Conservation (phyloP, 2,888 invertebrate genomes). For the Philaethria dido region DNA sequence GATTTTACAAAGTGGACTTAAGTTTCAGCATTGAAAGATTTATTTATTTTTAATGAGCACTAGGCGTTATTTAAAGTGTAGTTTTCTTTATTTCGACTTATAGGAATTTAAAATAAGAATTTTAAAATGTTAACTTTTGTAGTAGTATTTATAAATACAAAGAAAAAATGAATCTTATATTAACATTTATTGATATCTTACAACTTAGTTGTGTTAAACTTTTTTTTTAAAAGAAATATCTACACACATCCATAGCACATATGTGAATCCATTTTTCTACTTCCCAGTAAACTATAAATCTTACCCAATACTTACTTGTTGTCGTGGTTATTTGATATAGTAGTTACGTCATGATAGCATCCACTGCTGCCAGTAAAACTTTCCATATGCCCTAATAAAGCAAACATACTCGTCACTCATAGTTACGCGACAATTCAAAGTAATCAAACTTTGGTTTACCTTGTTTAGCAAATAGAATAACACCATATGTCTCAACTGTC, state of each 20-base stretch:
- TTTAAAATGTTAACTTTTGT: not conserved
- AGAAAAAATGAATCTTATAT: too few relatives aligned
- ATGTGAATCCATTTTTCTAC: too few relatives aligned
- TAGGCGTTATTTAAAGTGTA: not conserved
- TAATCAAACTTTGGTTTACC: not conserved
- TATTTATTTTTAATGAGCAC: slow-evolving; percentile 28
- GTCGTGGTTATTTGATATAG: too few relatives aligned
- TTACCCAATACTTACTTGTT: too few relatives aligned
- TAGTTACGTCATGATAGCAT: too few relatives aligned
- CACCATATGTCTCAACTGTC: slow-evolving; percentile 44
- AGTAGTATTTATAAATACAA: not conserved
- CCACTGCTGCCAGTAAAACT: too few relatives aligned
- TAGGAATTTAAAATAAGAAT: not conserved
- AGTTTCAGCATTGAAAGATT: slow-evolving; percentile 20
- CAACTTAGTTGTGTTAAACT: too few relatives aligned
- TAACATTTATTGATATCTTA: not conserved
- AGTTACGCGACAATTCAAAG: not conserved
- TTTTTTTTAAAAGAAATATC: too few relatives aligned
- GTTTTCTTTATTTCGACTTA: slow-evolving; percentile 8
- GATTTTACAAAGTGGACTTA: slow-evolving; percentile 7
- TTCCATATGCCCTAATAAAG: slow-evolving; percentile 1
- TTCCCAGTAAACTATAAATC: too few relatives aligned
- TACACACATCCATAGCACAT: too few relatives aligned
- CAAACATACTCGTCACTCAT: not conserved
- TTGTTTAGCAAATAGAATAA: slow-evolving; percentile 18